Percentiles rank a stretch among this genome's conserved stretches.
Conservation (phyloP, 1,140 invertebrate genomes). For the Mactra quadrangularis region DNA sequence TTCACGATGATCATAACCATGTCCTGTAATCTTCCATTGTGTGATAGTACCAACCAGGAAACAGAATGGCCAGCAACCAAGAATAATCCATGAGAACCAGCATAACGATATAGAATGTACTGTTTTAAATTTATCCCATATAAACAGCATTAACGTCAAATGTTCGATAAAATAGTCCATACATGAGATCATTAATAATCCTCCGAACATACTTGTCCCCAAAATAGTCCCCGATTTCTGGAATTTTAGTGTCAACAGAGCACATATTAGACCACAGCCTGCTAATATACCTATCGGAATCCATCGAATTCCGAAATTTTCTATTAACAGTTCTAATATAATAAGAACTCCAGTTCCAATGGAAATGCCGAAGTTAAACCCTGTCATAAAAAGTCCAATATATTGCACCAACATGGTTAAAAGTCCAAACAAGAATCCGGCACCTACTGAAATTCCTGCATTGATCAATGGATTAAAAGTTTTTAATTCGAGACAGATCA, state of each 20-base stretch:
- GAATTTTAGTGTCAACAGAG: slow-evolving; percentile 90
- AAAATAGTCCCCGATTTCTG: slow-evolving; percentile 90
- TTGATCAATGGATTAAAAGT: slow-evolving; percentile 90
- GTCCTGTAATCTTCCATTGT: slow-evolving; percentile 89
- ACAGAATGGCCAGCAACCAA: slow-evolving; percentile 90
- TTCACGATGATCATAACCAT: slow-evolving; percentile 87
- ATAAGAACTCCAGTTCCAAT: slow-evolving; percentile 86
- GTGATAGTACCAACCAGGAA: slow-evolving; percentile 88
- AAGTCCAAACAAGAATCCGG: slow-evolving; percentile 91
- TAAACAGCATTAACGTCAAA: slow-evolving; percentile 89
- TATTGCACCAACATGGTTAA: slow-evolving; percentile 92
- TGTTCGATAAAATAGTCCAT: slow-evolving; percentile 92
- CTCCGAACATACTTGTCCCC: slow-evolving; percentile 91
- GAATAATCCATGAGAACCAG: slow-evolving; percentile 90
- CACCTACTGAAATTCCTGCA: slow-evolving; percentile 89
- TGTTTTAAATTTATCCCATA: slow-evolving; percentile 86
- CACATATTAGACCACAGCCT: slow-evolving; percentile 88
- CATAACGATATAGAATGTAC: slow-evolving; percentile 86
- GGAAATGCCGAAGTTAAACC: slow-evolving; percentile 90
- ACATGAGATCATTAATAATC: slow-evolving; percentile 88
- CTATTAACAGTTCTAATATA: slow-evolving; percentile 76
- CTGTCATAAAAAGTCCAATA: slow-evolving; percentile 92
- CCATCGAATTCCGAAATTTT: slow-evolving; percentile 86
- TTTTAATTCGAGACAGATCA: slow-evolving; percentile 91
- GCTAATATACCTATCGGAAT: slow-evolving; percentile 88